These are phyloP conservation scores for Capitella teleta DNA, from an alignment of 1,140 invertebrate species.

Conservation along the genomic window DNA sequence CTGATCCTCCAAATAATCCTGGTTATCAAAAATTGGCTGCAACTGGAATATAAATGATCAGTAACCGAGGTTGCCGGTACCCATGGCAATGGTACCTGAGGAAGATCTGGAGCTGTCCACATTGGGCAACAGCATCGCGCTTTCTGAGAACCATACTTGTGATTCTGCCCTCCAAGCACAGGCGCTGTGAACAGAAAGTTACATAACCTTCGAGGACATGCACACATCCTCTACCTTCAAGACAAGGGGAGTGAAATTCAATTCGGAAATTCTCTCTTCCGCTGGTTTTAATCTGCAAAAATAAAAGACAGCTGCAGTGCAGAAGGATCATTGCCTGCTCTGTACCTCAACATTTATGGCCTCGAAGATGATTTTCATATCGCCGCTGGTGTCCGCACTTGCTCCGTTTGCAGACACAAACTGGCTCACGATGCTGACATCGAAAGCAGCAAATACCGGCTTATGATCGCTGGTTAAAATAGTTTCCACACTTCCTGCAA, in stretches of 20 bases:
- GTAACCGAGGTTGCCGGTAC: background rate
- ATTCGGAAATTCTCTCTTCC: constrained; percentile 28
- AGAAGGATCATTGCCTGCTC: background rate
- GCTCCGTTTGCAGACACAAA: constrained; percentile 13
- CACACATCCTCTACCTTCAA: constrained; percentile 26
- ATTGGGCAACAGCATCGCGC: background rate
- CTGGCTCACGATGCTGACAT: constrained; percentile 20
- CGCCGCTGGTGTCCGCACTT: constrained; percentile 15
- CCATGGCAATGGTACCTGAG: background rate
- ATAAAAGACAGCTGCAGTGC: background rate
- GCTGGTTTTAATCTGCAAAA: constrained; percentile 30
- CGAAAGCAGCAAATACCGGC: constrained; percentile 38
- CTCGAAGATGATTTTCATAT: constrained; percentile 26
- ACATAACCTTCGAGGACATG: background rate
- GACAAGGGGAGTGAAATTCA: constrained; percentile 35
- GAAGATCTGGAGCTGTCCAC: background rate
- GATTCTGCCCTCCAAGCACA: no score
- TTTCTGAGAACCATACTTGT: background rate
- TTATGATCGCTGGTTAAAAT: constrained; percentile 38
- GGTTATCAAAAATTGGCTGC: constrained; percentile 32
- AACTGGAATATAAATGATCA: constrained; percentile 16
- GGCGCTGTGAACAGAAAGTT: background rate
- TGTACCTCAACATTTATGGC: background rate
- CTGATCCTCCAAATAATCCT: constrained; percentile 34
- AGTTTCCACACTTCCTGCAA: constrained; percentile 27